These are phyloP conservation scores for Euura saliciscinereae DNA, from an alignment of 1,140 invertebrate species.

Conservation along the genomic window DNA sequence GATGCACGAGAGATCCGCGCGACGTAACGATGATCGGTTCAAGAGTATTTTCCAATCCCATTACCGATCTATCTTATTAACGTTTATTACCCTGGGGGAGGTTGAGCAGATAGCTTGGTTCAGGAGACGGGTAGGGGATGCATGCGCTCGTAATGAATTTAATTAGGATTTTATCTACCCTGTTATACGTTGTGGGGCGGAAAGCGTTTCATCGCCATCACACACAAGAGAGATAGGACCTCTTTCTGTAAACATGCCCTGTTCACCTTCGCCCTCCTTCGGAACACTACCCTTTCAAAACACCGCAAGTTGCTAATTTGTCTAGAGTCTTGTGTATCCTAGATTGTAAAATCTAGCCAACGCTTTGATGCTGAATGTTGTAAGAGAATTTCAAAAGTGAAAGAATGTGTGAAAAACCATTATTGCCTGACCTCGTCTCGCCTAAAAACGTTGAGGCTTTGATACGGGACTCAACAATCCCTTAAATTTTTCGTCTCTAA, in stretches of 20 bases:
- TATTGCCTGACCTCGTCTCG: too few species aligned
- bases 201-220: conserved; percentile 1
- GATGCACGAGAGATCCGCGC: too few species aligned
- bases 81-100: neutral
- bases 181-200: neutral
- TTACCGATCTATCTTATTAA: conserved; percentile 22
- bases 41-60: conserved; percentile 27
- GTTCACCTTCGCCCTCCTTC: neutral
- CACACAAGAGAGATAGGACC: conserved; percentile 1
- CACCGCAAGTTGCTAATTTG: neutral
- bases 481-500: too few species aligned
- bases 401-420: too few species aligned
- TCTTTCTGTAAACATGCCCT: neutral
- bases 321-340: conserved; percentile 3
- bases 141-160: conserved; percentile 31
- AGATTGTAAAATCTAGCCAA: too few species aligned
- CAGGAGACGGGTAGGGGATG: conserved; percentile 20
- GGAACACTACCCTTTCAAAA: too few species aligned
- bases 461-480: too few species aligned
- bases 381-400: too few species aligned
- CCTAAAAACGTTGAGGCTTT: too few species aligned
- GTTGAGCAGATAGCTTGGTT: too few species aligned
- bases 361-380: too few species aligned
- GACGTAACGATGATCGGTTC: neutral
- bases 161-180: conserved; percentile 32